Evolutionary conservation across 1,140 invertebrate species (phyloP).

Genomic region (Pomacea maculata): DNA sequence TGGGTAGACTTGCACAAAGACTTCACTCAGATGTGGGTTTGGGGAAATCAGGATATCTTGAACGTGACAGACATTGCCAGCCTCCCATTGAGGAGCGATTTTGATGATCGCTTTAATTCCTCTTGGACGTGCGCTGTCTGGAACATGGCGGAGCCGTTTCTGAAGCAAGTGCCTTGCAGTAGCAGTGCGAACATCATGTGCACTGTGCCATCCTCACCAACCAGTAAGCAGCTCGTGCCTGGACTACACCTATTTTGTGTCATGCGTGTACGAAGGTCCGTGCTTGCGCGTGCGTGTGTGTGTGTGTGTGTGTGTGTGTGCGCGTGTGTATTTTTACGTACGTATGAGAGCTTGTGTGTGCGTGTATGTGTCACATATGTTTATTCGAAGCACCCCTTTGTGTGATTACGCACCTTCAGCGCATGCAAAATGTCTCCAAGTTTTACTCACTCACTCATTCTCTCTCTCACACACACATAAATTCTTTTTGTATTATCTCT

Average conservation of each 20-base stretch:
- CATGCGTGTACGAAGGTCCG: neutral
- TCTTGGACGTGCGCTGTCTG: constrained; percentile 1
- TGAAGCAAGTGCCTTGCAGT: constrained; percentile 5
- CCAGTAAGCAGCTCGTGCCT: neutral
- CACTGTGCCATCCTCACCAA: neutral
- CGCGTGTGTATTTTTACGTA: neutral
- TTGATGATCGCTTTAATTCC: neutral
- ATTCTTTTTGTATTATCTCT: too few relatives aligned
- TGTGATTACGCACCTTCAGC: too few relatives aligned
- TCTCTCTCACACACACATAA: too few relatives aligned
- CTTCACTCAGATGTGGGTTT: neutral
- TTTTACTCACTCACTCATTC: too few relatives aligned
- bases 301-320: constrained; percentile 16
- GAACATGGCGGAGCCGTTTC: constrained; percentile 20
- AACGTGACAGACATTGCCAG: neutral
- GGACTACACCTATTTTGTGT: neutral
- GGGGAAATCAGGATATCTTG: neutral
- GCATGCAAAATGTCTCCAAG: too few relatives aligned
- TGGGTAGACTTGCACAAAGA: constrained; percentile 20
- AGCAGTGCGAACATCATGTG: constrained; percentile 9
- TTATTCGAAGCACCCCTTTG: neutral
- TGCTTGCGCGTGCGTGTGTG: constrained; percentile 8
- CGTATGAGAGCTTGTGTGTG: neutral
- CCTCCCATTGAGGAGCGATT: neutral
- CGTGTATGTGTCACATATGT: neutral